Percentiles rank a stretch among this genome's conserved stretches.
Conservation (phyloP, 2,797 vertebrate genomes). For the Gadopsis bispinosus region DNA sequence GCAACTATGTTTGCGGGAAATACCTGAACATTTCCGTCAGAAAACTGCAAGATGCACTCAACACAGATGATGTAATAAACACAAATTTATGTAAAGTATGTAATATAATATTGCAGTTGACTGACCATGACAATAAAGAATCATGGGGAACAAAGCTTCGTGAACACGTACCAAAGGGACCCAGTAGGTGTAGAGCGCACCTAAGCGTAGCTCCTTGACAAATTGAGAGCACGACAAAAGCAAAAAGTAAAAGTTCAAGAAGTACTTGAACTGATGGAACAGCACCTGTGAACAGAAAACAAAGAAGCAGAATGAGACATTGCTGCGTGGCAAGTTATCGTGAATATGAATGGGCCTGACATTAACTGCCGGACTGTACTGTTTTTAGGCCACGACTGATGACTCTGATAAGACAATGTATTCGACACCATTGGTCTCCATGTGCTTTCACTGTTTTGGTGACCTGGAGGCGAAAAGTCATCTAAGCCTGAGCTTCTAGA, state of each 20-base stretch:
- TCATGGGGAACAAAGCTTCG: not conserved
- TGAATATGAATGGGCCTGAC: not conserved
- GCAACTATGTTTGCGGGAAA: not conserved
- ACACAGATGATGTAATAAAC: too few species aligned
- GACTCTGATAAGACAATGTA: not conserved
- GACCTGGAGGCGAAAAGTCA: not conserved
- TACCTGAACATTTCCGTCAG: not conserved
- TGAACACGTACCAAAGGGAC: slow-evolving; percentile 92
- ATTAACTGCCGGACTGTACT: not conserved
- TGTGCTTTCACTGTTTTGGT: not conserved
- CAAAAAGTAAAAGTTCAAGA: slow-evolving; percentile 98
- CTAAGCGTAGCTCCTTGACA: slow-evolving; percentile 93
- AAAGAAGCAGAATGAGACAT: slow-evolving; percentile 22
- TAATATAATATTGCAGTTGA: not conserved
- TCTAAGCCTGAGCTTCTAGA: not conserved
- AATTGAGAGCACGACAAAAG: slow-evolving; percentile 98
- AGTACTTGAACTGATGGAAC: slow-evolving; percentile 99
- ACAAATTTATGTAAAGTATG: not conserved
- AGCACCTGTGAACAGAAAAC: slow-evolving; percentile 87
- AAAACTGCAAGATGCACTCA: not conserved
- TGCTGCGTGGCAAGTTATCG: not conserved
- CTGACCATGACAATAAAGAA: slow-evolving; percentile 23
- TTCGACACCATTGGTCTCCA: not conserved
- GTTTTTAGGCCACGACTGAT: not conserved
- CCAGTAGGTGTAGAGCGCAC: slow-evolving; percentile 98